Evolutionary conservation across 2,113 vertebrate genomes (phyloP), one percentile per base, ranked within the genome.

Genomic region (Nibea coibor): DNA sequence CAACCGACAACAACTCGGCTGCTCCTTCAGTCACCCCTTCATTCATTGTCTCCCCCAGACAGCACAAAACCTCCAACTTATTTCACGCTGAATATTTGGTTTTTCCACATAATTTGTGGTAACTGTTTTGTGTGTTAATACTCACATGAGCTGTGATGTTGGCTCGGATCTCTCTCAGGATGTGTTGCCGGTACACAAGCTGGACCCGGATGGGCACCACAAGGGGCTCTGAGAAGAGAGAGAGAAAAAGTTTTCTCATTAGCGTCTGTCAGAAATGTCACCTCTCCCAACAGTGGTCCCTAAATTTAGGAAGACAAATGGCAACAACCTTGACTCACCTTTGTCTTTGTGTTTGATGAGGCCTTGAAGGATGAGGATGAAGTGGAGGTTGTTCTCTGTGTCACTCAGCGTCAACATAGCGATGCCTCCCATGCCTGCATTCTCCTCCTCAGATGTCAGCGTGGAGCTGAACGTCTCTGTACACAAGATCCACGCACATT

Each of bases 381-480:
- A 99, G 87, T 99, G 97, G 67, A 99, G 94, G 85, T 98, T 98
- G 94, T 97, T 96, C 91, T 98, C 97, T 0, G 94, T 94, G 90
- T 99, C 97, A 0, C 98, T 99, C 81, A 99, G 94, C 0, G 98
- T 98, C 75, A 98, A 89, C 94, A 99, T 96, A 74, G 97, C 94
- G 51, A 99, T 96, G 59, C 96, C 97, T 2, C 97, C 97, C 66
- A 94, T 92, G 2, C 95, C 95, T 20, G 95, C 87, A 68, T 95
- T 95, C 4, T 92, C 75, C 10, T 95, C 86, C 64, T 95, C 94
- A 0, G 97, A 95, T 0, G 96, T 97, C 89, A 99, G 90, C 26
- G 96, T 95, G 48, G 97, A 96, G 57, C 96, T 96, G 6, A 99
- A 99, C 0, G 98, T 98, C 92, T 99, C 97, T 99, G 92, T 11